Conservation (phyloP, 1,140 invertebrate species). For the Pararge aegeria region DNA sequence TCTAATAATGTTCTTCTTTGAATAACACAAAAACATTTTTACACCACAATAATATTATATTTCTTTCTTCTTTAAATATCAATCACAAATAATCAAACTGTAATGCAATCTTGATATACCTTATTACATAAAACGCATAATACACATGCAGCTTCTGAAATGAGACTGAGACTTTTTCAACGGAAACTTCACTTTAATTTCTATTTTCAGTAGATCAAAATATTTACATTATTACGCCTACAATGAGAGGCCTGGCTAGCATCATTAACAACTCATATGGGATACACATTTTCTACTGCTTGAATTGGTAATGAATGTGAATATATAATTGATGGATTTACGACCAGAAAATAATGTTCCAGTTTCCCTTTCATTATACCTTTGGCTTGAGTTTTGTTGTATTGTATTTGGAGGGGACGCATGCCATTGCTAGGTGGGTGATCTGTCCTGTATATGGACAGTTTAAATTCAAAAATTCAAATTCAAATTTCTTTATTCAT, state of each 20-base stretch:
- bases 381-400: not conserved
- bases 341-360: not conserved
- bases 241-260: constrained; percentile 29
- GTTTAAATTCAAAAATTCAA: too few relatives aligned
- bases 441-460: too few relatives aligned
- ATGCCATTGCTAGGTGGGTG: too few relatives aligned
- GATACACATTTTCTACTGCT: constrained; percentile 29
- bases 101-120: not conserved
- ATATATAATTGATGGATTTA: too few relatives aligned
- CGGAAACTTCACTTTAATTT: constrained; percentile 25
- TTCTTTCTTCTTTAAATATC: not conserved
- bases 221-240: constrained; percentile 35
- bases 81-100: not conserved
- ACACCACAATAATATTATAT: not conserved
- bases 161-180: constrained; percentile 16
- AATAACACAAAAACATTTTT: constrained; percentile 29
- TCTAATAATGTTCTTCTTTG: constrained; percentile 22
- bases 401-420: too few relatives aligned
- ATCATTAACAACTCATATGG: constrained; percentile 22
- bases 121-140: not conserved
- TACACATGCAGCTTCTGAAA: not conserved
- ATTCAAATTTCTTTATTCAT: too few relatives aligned
- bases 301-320: not conserved
- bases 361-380: not conserved
- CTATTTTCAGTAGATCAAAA: constrained; percentile 37